Evolutionary conservation across 2,888 invertebrate species (phyloP).

Genomic region (Drosophila atripex): DNA sequence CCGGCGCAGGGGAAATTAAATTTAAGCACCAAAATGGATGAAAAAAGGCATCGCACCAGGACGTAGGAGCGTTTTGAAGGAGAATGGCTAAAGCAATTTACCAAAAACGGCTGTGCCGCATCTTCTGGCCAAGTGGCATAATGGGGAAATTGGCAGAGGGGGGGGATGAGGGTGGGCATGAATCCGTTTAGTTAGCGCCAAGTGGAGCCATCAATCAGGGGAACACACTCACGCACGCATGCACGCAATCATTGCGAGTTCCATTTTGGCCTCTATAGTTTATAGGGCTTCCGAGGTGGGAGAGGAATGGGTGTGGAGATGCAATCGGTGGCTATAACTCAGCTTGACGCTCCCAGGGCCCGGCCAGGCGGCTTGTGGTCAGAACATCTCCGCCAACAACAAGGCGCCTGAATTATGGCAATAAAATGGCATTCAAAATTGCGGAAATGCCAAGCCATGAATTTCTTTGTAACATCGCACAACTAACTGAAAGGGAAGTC

Average conservation of each 20-base stretch:
- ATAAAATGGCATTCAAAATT: slow-evolving; percentile 55
- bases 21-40: slow-evolving; percentile 39
- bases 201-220: slow-evolving; percentile 70
- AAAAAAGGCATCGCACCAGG: slow-evolving; percentile 4
- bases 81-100: slow-evolving; percentile 45
- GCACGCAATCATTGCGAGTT: slow-evolving; percentile 38
- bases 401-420: slow-evolving; percentile 59
- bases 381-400: slow-evolving; percentile 40
- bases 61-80: slow-evolving; percentile 1
- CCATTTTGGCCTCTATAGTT: background rate
- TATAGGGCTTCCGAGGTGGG: background rate
- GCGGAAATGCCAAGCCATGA: slow-evolving; percentile 44
- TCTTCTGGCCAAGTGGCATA: slow-evolving; percentile 43
- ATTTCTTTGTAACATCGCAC: slow-evolving; percentile 21
- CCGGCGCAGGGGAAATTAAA: slow-evolving; percentile 48
- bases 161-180: slow-evolving; percentile 2
- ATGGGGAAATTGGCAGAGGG: slow-evolving; percentile 21
- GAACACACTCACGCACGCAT: slow-evolving; percentile 34
- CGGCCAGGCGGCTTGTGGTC: slow-evolving; percentile 35
- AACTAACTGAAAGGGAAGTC: slow-evolving; percentile 12
- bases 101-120: slow-evolving; percentile 12
- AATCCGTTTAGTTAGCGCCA: slow-evolving; percentile 63
- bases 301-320: slow-evolving; percentile 13
- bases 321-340: slow-evolving; percentile 51
- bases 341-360: slow-evolving; percentile 52